Conservation (phyloP, 2,113 vertebrate genomes). For the Cygnus buccinator region DNA sequence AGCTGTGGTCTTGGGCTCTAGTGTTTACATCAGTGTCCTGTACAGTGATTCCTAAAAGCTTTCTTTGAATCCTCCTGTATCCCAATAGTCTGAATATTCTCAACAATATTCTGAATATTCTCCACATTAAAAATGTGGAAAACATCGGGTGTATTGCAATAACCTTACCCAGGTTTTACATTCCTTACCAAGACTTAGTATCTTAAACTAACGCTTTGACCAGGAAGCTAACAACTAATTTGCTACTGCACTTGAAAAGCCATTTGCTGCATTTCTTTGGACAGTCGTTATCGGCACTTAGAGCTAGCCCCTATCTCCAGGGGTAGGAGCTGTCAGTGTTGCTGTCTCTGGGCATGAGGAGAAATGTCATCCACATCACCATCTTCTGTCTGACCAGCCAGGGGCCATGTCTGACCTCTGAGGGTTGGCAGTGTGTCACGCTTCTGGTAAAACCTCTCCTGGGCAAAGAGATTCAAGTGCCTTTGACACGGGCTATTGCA, state of each 20-base stretch:
- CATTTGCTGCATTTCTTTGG: background rate
- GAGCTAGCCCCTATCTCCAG: background rate
- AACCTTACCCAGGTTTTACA: background rate
- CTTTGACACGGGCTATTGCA: background rate
- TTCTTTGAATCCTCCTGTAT: background rate
- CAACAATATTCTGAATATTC: no score
- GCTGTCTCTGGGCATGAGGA: background rate
- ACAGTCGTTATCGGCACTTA: background rate
- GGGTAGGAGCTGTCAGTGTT: background rate
- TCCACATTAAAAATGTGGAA: background rate
- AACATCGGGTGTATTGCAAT: background rate
- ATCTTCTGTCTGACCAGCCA: background rate
- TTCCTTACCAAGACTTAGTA: no score
- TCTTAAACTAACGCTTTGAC: background rate
- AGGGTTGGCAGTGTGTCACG: background rate
- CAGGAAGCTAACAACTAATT: background rate
- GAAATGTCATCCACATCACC: background rate
- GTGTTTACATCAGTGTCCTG: background rate
- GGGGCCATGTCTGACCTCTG: background rate
- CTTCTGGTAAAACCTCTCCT: background rate
- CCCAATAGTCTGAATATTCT: background rate
- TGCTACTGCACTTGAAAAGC: background rate
- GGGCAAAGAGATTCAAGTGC: background rate
- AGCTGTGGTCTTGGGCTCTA: rapidly evolving
- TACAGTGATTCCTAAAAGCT: background rate